Conservation (phyloP, 1,140 invertebrate genomes). For the Drosophila arizonae region DNA sequence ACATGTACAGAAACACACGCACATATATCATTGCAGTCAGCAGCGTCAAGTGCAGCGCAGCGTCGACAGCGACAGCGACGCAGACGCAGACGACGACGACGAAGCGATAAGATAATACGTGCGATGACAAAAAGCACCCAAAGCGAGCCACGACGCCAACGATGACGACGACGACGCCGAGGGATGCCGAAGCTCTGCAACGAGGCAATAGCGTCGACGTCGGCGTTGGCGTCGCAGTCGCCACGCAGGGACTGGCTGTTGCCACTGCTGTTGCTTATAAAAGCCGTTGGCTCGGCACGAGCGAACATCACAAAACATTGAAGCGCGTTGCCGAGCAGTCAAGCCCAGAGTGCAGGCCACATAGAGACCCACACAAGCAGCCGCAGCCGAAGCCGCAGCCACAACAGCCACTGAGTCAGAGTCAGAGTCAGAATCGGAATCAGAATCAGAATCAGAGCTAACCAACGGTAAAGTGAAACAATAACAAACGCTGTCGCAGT, state of each 20-base stretch:
- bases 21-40: conserved; percentile 19
- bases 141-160: conserved; percentile 44
- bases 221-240: conserved; percentile 15
- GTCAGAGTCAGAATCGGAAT: neutral
- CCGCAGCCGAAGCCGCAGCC: conserved; percentile 2
- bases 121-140: conserved; percentile 77
- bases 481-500: conserved; percentile 25
- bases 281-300: conserved; percentile 55
- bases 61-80: conserved; percentile 45
- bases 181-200: conserved; percentile 36
- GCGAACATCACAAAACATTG: conserved; percentile 72
- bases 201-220: conserved; percentile 30
- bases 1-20: conserved; percentile 23
- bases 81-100: conserved; percentile 32
- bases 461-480: conserved; percentile 70
- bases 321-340: conserved; percentile 72
- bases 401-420: neutral
- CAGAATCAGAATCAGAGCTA: conserved; percentile 39
- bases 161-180: conserved; percentile 27
- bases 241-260: conserved; percentile 11
- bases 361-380: conserved; percentile 14
- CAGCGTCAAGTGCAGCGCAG: conserved; percentile 40
- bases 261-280: conserved; percentile 52
- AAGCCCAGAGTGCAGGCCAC: conserved; percentile 42
- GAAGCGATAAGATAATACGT: conserved; percentile 69